Evolutionary conservation across 30 jellyfish, hydroid and myxozoan genomes (phyloP).

Genomic region (Pseudorhiza aurosa): DNA sequence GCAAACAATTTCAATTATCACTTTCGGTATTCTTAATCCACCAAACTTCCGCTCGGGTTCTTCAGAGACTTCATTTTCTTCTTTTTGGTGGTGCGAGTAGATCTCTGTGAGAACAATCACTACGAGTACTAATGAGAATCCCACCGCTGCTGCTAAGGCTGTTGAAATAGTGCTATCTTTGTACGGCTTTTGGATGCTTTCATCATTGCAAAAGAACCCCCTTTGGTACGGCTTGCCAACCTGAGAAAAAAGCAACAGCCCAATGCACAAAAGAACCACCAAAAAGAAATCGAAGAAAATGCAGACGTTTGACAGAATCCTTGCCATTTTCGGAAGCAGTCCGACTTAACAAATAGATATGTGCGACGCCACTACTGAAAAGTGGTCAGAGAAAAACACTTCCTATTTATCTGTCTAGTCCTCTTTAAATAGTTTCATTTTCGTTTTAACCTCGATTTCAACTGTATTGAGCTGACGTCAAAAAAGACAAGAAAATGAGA

Average conservation of each 20-base stretch:
- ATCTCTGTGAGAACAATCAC: slow-evolving; percentile 55
- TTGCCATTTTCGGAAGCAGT: neutral
- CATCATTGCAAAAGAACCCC: slow-evolving; percentile 92
- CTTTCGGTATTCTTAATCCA: slow-evolving; percentile 15
- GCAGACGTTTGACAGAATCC: neutral
- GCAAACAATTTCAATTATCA: slow-evolving; percentile 21
- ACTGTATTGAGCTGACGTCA: too few species aligned
- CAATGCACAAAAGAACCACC: slow-evolving; percentile 32
- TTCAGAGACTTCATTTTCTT: neutral
- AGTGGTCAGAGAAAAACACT: too few species aligned
- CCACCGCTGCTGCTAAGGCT: slow-evolving; percentile 64
- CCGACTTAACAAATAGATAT: too few species aligned
- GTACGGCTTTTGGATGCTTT: slow-evolving; percentile 83
- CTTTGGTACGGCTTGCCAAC: slow-evolving; percentile 77
- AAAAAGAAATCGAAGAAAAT: neutral
- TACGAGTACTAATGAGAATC: slow-evolving; percentile 34
- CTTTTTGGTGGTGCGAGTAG: slow-evolving; percentile 4
- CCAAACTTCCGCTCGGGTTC: neutral
- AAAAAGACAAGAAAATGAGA: too few species aligned
- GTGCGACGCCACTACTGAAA: too few species aligned
- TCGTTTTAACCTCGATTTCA: too few species aligned
- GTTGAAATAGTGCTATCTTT: slow-evolving; percentile 81
- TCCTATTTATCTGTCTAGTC: too few species aligned
- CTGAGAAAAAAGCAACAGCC: slow-evolving; percentile 40
- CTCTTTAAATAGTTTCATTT: too few species aligned